phyloP scores from a whole-genome alignment of 1,140 invertebrate genomes.

The Drosophila arizonae region DNA sequence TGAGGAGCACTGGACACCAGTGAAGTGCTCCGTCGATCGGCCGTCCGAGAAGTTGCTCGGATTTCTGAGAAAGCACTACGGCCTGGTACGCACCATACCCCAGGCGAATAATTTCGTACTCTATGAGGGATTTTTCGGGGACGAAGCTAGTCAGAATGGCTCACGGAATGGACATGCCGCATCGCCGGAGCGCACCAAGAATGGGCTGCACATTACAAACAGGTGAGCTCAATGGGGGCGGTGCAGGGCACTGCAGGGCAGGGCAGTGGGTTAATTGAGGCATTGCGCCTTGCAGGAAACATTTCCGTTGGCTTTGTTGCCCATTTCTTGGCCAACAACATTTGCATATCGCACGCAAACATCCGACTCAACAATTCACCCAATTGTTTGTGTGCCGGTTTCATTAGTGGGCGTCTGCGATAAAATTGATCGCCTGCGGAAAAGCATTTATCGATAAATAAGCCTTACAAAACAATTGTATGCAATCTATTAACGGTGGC shows the following conservation, averaged over 20 bases:
- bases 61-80: constrained; percentile 94
- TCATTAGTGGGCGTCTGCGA: constrained; percentile 24
- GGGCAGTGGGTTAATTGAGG: constrained; percentile 62
- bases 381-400: neutral
- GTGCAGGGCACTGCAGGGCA: neutral
- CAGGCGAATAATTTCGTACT: constrained; percentile 96
- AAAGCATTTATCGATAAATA: constrained; percentile 45
- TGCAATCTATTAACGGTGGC: constrained; percentile 36
- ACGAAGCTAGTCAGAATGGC: constrained; percentile 61
- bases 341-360: constrained; percentile 78
- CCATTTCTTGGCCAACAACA: constrained; percentile 59
- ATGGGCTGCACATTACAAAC: constrained; percentile 73
- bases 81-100: constrained; percentile 87
- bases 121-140: constrained; percentile 91
- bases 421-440: constrained; percentile 49
- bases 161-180: constrained; percentile 56
- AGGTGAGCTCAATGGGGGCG: constrained; percentile 58
- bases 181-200: constrained; percentile 42
- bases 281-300: constrained; percentile 67
- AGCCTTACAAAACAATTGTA: constrained; percentile 22
- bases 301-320: constrained; percentile 73
- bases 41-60: constrained; percentile 93
- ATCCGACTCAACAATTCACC: constrained; percentile 33
- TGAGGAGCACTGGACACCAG: constrained; percentile 87
- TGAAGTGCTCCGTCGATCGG: constrained; percentile 93